phyloP scores from a whole-genome alignment of 2,113 vertebrate genomes.

The Isichthys henryi region DNA sequence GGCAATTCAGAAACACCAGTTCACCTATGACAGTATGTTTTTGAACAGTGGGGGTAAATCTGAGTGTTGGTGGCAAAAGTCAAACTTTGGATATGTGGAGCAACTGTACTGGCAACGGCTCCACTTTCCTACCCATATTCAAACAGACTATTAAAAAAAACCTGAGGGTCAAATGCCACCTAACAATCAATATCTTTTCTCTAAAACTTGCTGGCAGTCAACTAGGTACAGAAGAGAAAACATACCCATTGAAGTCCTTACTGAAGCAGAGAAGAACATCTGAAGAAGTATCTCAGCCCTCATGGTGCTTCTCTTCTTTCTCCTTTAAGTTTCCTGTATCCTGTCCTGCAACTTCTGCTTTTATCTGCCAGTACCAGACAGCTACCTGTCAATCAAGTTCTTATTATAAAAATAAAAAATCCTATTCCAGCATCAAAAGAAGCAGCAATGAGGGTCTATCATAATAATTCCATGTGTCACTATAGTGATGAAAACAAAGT shows the following conservation, averaged over 20 bases:
- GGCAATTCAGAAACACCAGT: neutral
- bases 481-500: neutral
- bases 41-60: neutral
- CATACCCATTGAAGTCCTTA: neutral
- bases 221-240: neutral
- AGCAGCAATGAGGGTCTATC: neutral
- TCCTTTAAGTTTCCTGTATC: neutral
- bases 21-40: neutral
- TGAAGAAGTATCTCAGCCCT: neutral
- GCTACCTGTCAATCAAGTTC: neutral
- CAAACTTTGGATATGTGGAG: neutral
- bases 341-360: neutral
- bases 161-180: neutral
- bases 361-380: neutral
- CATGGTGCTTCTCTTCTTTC: neutral
- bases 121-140: neutral
- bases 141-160: neutral
- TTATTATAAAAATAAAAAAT: neutral
- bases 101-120: neutral
- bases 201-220: neutral
- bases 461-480: neutral
- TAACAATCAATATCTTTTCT: neutral
- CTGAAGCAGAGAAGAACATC: neutral
- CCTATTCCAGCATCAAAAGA: neutral
- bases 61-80: neutral